phyloP scores from a whole-genome alignment of 2,797 vertebrate species.

The Gobio occitaniae region DNA sequence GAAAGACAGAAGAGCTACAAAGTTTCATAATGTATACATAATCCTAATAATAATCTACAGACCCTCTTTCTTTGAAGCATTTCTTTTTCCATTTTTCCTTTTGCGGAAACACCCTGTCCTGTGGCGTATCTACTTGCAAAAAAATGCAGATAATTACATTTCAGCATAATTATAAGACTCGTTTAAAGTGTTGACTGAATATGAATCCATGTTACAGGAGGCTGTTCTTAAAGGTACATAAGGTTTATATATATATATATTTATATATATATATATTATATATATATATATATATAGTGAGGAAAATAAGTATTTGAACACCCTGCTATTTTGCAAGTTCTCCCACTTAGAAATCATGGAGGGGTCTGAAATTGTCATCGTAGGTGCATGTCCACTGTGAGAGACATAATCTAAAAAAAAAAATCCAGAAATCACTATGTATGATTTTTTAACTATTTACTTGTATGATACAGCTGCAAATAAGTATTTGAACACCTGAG shows the following conservation, averaged over 20 bases:
- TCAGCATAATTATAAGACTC: constrained; percentile 67
- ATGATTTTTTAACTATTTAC: too few relatives aligned
- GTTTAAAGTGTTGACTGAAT: constrained; percentile 56
- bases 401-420: too few relatives aligned
- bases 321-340: too few relatives aligned
- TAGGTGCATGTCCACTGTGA: too few relatives aligned
- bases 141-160: constrained; percentile 70
- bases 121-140: constrained; percentile 61
- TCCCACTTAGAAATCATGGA: too few relatives aligned
- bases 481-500: too few relatives aligned
- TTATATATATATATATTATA: too few relatives aligned
- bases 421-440: too few relatives aligned
- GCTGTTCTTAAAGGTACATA: neutral
- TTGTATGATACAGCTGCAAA: too few relatives aligned
- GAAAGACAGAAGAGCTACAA: constrained; percentile 37
- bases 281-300: too few relatives aligned
- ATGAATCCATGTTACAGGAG: constrained; percentile 7
- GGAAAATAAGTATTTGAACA: too few relatives aligned
- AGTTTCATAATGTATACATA: constrained; percentile 38
- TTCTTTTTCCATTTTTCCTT: neutral
- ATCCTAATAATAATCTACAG: constrained; percentile 21
- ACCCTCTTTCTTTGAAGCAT: constrained; percentile 28
- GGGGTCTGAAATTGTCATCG: too few relatives aligned
- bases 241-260: neutral
- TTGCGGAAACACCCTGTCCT: constrained; percentile 15